Evolutionary conservation across 1,140 invertebrate species (phyloP).

Genomic region (Leptonema lineaticorne): DNA sequence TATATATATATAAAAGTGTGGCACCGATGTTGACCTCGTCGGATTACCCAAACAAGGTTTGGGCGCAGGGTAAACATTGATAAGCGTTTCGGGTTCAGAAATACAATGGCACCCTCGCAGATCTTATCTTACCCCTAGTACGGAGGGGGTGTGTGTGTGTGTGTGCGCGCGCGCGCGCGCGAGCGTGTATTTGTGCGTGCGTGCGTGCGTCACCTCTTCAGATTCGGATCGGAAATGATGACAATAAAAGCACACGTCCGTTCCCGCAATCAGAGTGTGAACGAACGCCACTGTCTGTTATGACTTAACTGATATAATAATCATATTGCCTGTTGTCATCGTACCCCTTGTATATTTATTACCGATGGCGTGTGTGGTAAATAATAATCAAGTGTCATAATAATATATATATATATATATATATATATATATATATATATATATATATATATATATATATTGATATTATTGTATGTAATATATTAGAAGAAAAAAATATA

Average conservation of each 20-base stretch:
- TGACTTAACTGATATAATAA: too few species aligned
- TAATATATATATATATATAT: too few species aligned
- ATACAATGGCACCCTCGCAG: background rate
- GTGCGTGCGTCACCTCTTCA: background rate
- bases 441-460: too few species aligned
- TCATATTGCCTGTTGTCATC: too few species aligned
- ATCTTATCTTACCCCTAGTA: too few species aligned
- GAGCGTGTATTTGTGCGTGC: background rate
- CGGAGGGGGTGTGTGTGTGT: background rate
- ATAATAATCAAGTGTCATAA: too few species aligned
- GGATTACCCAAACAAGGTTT: conserved; percentile 2
- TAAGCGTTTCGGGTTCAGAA: conserved; percentile 6
- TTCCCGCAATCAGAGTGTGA: background rate
- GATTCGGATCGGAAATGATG: conserved; percentile 1
- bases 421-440: too few species aligned
- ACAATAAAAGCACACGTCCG: background rate
- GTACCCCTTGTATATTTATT: too few species aligned
- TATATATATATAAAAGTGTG: conserved; percentile 2
- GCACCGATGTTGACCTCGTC: conserved; percentile 4
- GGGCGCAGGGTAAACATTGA: conserved; percentile 4
- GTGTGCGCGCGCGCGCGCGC: background rate
- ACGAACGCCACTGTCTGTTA: background rate
- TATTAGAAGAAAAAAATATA: too few species aligned
- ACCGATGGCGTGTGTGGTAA: too few species aligned
- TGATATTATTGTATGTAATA: too few species aligned